Evolutionary conservation across 2,113 vertebrate genomes (phyloP), one percentile per base, ranked within the genome.

Genomic region (Dicaeum eximium): DNA sequence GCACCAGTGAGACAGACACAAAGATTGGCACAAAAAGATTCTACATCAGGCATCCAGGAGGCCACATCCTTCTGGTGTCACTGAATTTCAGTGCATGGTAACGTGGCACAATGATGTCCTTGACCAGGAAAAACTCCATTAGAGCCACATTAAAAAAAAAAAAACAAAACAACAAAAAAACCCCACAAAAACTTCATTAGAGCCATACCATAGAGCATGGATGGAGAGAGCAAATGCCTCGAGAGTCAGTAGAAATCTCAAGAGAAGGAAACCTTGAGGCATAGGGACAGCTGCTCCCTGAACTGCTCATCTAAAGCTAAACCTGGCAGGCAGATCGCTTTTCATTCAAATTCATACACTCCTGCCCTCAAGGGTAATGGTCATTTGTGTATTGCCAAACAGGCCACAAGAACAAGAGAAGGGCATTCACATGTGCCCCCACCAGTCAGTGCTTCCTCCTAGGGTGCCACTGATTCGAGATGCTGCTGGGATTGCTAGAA

Each of bases 381-480:
- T 31, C 19, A 8, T 18, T 57, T 74, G 33, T 60, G 30, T 28
- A 8, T 13, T 45, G n/a, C 38, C 60, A 86, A n/a, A 65, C 5
- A 15, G 18, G 48, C 23, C 71, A n/a, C 0, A 1, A 0, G 0
- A 75, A 83, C 22, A 30, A 27, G 27, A 54, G 17, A 44, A 73
- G 4, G 27, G 23, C 3, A 2, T 73, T 61, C n/a, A 28, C 0
- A 0, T 2, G 40, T 2, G 17, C 25, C 47, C 47, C 71, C 60
- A 18, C 18, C 19, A 67, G n/a, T 27, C 31, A 35, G 27, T 7
- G 38, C 56, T 86, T 78, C 67, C 38, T 66, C 50, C 53, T 57
- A 18, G n/a, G 44, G 57, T 69, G 47, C 11, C 50, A 18, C 13
- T 12, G 35, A 28, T 35, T 74, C 0, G 0, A 79, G 56, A 44